These are phyloP conservation scores for Ceratotherium simum DNA, from an alignment of 2,113 vertebrate genomes.

Conservation along the genomic window DNA sequence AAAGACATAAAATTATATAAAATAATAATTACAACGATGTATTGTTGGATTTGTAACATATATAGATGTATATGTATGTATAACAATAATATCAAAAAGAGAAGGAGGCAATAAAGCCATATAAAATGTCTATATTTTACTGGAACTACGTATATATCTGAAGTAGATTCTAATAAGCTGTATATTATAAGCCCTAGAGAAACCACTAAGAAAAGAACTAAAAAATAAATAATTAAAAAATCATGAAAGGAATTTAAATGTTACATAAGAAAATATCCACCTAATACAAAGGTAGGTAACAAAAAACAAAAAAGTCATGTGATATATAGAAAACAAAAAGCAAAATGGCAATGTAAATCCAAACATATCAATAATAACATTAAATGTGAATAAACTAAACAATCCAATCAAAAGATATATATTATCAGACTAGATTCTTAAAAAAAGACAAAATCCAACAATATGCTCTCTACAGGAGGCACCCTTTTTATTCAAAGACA, in stretches of 20 bases:
- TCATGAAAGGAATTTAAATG: constrained; percentile 8
- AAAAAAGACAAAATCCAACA: background rate
- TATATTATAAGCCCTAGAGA: constrained; percentile 29
- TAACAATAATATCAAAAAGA: constrained; percentile 32
- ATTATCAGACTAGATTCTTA: background rate
- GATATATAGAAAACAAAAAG: constrained; percentile 45
- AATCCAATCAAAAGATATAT: constrained; percentile 15
- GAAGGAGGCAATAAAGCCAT: background rate
- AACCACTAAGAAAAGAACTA: constrained; percentile 9
- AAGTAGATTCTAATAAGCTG: constrained; percentile 19
- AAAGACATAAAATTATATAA: constrained; percentile 42
- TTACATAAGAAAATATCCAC: constrained; percentile 8
- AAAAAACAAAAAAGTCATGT: background rate
- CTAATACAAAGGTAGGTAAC: constrained; percentile 10
- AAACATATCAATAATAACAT: background rate
- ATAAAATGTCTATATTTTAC: constrained; percentile 18
- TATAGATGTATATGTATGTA: background rate
- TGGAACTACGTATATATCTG: constrained; percentile 35
- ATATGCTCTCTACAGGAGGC: background rate
- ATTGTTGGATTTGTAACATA: constrained; percentile 5
- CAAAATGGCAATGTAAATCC: background rate
- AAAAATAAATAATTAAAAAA: constrained; percentile 36
- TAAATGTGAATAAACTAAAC: constrained; percentile 38
- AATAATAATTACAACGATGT: constrained; percentile 23
- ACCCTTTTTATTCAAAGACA: background rate